Conservation (phyloP, 1,140 invertebrate genomes). For the Penaeus indicus region DNA sequence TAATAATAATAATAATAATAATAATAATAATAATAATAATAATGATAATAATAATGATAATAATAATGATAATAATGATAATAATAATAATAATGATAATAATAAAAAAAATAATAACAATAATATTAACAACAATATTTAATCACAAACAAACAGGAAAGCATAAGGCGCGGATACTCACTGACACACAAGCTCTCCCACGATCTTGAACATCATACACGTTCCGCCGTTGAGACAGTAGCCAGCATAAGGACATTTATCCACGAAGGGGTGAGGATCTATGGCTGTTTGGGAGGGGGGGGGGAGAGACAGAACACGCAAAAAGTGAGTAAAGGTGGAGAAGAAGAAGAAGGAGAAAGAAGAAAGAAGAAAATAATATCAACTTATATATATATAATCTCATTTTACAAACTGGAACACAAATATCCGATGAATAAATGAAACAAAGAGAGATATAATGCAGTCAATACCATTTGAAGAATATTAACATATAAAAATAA, state of each 20-base stretch:
- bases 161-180: slow-evolving; percentile 71
- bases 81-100: not conserved
- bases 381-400: too few species aligned
- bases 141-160: not conserved
- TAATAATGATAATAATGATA: slow-evolving; percentile 19
- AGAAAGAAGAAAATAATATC: too few species aligned
- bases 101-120: not conserved
- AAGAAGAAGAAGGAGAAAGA: not conserved
- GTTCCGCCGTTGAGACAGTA: slow-evolving; percentile 86
- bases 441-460: too few species aligned
- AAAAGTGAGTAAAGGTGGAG: not conserved
- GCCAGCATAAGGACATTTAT: slow-evolving; percentile 75
- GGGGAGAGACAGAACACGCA: not conserved
- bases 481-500: too few species aligned
- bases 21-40: not conserved
- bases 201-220: slow-evolving; percentile 83
- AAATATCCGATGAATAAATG: too few species aligned
- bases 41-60: not conserved
- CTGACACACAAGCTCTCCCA: slow-evolving; percentile 85
- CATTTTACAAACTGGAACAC: too few species aligned
- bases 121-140: not conserved
- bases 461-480: too few species aligned
- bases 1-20: slow-evolving; percentile 6
- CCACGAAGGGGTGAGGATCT: slow-evolving; percentile 53
- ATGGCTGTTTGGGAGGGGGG: slow-evolving; percentile 37